Conservation (phyloP, 2,888 invertebrate species). For the Tetragnatha montana region DNA sequence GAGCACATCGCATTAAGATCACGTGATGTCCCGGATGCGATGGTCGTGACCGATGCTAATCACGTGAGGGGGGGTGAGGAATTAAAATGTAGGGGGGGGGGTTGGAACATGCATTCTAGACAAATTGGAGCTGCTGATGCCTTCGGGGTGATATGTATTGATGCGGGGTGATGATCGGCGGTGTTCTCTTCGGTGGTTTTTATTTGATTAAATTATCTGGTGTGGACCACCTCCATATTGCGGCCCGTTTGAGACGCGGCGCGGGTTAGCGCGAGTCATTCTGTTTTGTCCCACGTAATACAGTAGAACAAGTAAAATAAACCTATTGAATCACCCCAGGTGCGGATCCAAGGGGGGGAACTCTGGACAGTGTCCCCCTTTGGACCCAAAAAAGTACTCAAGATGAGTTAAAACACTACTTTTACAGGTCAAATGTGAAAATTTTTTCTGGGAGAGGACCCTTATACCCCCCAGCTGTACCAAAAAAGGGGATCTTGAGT, state of each 20-base stretch:
- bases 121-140: slow-evolving; percentile 38
- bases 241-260: background rate
- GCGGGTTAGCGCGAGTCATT: too few relatives aligned
- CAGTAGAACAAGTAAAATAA: too few relatives aligned
- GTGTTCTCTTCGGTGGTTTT: background rate
- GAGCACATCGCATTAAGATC: background rate
- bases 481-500: too few relatives aligned
- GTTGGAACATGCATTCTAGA: slow-evolving; percentile 46
- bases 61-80: slow-evolving; percentile 21
- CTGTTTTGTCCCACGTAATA: too few relatives aligned
- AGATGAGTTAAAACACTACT: too few relatives aligned
- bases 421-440: too few relatives aligned
- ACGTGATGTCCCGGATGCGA: slow-evolving; percentile 55
- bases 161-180: background rate
- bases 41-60: slow-evolving; percentile 64
- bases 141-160: slow-evolving; percentile 1
- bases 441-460: too few relatives aligned
- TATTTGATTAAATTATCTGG: slow-evolving; percentile 24
- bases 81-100: slow-evolving; percentile 42
- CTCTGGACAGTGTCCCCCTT: too few relatives aligned
- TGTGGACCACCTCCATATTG: slow-evolving; percentile 19
- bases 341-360: too few relatives aligned
- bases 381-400: too few relatives aligned
- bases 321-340: too few relatives aligned
- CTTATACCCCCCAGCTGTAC: too few relatives aligned